Conservation (phyloP, 2,888 invertebrate genomes). For the Catocala sponsa region DNA sequence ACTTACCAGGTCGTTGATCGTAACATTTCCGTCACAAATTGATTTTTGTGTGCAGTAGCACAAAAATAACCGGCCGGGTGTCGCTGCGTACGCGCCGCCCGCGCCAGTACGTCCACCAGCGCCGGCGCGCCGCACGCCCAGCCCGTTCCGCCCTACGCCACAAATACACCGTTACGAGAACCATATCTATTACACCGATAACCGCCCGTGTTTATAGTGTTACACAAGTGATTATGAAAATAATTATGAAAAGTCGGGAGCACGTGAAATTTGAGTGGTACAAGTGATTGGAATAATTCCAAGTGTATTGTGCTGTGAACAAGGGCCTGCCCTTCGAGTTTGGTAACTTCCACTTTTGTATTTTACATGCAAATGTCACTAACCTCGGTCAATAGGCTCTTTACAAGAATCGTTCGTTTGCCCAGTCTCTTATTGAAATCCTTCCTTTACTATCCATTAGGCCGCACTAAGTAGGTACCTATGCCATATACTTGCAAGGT, state of each 20-base stretch:
- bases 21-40: constrained; percentile 85
- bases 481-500: constrained; percentile 6
- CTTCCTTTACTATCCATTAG: too few species aligned
- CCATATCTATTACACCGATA: constrained; percentile 42
- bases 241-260: constrained; percentile 39
- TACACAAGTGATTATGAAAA: constrained; percentile 47
- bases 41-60: constrained; percentile 84
- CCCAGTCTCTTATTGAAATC: too few species aligned
- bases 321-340: constrained; percentile 64
- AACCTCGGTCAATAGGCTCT: neutral
- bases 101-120: constrained; percentile 63
- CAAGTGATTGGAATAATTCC: constrained; percentile 71
- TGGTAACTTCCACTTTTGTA: constrained; percentile 61
- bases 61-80: constrained; percentile 86
- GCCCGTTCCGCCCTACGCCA: constrained; percentile 66
- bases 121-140: constrained; percentile 66
- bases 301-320: constrained; percentile 72
- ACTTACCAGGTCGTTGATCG: constrained; percentile 85
- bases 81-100: constrained; percentile 69
- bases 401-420: too few species aligned
- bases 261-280: constrained; percentile 61
- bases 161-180: constrained; percentile 60
- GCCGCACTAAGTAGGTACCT: neutral
- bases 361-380: constrained; percentile 13
- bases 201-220: constrained; percentile 43